These are phyloP conservation scores for Charina bottae DNA, from an alignment of 2,113 vertebrate species.

Conservation along the genomic window DNA sequence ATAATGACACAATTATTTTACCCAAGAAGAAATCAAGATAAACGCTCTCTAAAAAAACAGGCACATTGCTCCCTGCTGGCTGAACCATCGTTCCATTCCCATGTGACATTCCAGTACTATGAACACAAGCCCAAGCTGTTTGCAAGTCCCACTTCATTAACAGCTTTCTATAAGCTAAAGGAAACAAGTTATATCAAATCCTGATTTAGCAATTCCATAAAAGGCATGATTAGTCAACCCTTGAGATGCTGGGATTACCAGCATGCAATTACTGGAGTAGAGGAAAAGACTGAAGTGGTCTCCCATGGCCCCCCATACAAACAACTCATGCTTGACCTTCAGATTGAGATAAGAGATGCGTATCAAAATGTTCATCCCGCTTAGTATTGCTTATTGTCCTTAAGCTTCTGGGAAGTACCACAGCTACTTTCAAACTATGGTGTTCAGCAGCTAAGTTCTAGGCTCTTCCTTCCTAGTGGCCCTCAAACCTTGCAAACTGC, in stretches of 20 bases:
- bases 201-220: constrained; percentile 24
- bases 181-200: constrained; percentile 42
- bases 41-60: accelerated
- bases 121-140: background rate
- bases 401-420: background rate
- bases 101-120: background rate
- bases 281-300: background rate
- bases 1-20: background rate
- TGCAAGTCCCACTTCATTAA: constrained; percentile 24
- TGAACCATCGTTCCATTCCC: background rate
- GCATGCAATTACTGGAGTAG: accelerated
- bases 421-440: background rate
- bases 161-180: constrained; percentile 40
- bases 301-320: accelerated
- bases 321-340: background rate
- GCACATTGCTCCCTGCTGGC: accelerated
- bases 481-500: background rate
- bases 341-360: background rate
- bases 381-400: background rate
- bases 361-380: background rate
- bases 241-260: background rate
- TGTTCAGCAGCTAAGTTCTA: background rate
- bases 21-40: background rate
- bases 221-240: constrained; percentile 28
- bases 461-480: background rate